Percentiles rank a stretch among this genome's conserved stretches.
Evolutionary conservation across 2,888 invertebrate genomes (phyloP).

Genomic region (Chorisops tibialis): DNA sequence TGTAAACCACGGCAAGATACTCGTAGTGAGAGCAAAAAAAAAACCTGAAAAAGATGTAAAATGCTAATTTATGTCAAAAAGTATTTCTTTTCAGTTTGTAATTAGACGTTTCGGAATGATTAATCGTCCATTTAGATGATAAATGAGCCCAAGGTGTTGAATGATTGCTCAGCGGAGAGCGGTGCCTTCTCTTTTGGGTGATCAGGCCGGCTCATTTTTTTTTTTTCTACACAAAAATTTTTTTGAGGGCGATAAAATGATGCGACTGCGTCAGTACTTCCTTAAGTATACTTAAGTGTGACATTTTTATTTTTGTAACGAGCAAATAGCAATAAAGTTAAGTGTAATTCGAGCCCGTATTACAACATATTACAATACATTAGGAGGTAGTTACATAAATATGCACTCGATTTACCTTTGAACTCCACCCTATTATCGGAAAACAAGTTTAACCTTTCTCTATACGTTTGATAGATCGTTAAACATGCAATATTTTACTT

Average conservation of each 20-base stretch:
- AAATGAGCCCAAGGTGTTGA: conserved; percentile 31
- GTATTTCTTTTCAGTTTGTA: conserved; percentile 30
- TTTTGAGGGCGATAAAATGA: neutral
- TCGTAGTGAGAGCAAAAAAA: conserved; percentile 6
- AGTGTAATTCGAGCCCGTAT: neutral
- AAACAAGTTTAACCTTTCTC: neutral
- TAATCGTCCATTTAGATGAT: conserved; percentile 33
- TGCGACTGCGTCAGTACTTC: neutral
- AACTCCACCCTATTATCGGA: too few species aligned
- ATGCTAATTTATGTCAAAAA: conserved; percentile 33
- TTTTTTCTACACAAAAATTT: neutral
- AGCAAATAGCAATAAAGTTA: neutral
- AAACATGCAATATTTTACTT: neutral
- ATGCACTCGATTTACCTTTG: too few species aligned
- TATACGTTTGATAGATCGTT: neutral
- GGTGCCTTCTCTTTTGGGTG: neutral
- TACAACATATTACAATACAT: neutral
- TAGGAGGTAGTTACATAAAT: too few species aligned
- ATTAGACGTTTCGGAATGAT: conserved; percentile 31
- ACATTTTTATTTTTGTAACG: neutral
- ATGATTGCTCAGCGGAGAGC: conserved; percentile 25
- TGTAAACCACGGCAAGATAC: neutral
- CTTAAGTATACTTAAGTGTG: neutral
- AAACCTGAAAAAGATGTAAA: conserved; percentile 26
- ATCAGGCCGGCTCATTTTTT: neutral